phyloP scores from a whole-genome alignment of 2,888 invertebrate genomes.

The Melanchra persicariae region DNA sequence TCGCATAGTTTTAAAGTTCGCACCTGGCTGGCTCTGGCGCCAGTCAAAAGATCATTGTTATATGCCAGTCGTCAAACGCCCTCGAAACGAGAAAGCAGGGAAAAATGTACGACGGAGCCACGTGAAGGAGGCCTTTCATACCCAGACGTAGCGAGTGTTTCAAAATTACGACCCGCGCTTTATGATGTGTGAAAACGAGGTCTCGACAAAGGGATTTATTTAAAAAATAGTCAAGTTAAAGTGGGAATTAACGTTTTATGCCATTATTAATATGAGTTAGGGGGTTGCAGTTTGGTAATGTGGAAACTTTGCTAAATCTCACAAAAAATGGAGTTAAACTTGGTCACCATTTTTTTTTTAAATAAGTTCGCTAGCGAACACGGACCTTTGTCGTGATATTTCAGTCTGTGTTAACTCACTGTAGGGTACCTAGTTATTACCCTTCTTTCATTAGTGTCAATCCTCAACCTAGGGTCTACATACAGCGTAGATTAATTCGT shows the following conservation, averaged over 20 bases:
- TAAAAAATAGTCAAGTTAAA: constrained; percentile 59
- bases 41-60: constrained; percentile 87
- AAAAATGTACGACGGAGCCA: constrained; percentile 60
- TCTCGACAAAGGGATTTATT: constrained; percentile 60
- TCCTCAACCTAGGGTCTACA: not conserved
- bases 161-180: constrained; percentile 78
- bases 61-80: constrained; percentile 76
- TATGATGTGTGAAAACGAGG: constrained; percentile 77
- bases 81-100: constrained; percentile 73
- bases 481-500: not conserved
- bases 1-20: constrained; percentile 73
- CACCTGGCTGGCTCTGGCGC: constrained; percentile 71
- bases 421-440: not conserved
- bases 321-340: constrained; percentile 23
- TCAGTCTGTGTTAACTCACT: not conserved
- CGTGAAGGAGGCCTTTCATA: constrained; percentile 76
- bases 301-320: constrained; percentile 37
- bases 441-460: not conserved
- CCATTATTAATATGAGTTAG: constrained; percentile 51
- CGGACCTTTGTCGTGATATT: constrained; percentile 1
- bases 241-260: constrained; percentile 54
- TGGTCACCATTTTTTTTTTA: constrained; percentile 4
- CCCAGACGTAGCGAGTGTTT: constrained; percentile 78
- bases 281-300: constrained; percentile 31
- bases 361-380: not conserved